A percentile compares a stretch with the other conserved stretches of the same genome.
Evolutionary conservation across 2,113 vertebrate genomes (phyloP).

Genomic region (Gorilla gorilla): DNA sequence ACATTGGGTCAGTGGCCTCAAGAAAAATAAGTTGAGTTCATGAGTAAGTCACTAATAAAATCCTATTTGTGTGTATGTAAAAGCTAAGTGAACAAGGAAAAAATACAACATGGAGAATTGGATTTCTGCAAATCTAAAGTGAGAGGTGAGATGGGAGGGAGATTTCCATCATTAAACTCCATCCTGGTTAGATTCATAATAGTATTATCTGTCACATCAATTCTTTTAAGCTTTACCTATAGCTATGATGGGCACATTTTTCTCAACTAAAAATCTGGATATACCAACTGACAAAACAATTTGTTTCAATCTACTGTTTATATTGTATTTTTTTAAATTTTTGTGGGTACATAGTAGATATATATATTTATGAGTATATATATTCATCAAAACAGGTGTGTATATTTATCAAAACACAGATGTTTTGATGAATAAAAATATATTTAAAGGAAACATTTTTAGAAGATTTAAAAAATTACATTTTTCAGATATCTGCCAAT

Average conservation of each 20-base stretch:
- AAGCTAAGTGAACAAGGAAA: neutral
- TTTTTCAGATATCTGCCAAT: neutral
- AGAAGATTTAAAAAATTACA: neutral
- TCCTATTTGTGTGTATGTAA: neutral
- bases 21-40: neutral
- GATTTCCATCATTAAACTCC: neutral
- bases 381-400: too few species aligned
- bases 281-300: neutral
- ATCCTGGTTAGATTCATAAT: neutral
- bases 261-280: neutral
- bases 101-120: neutral
- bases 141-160: accelerated
- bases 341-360: too few species aligned
- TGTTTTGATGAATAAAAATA: neutral
- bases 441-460: neutral
- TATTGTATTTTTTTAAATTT: too few species aligned
- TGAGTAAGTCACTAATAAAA: constrained; percentile 35
- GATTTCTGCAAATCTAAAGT: neutral
- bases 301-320: neutral
- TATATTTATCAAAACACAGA: too few species aligned
- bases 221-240: neutral
- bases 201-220: neutral
- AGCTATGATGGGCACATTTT: neutral
- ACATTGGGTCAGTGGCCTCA: neutral
- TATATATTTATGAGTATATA: too few species aligned